Conservation (phyloP, 2,888 invertebrate species). For the Uloborus plumipes region DNA sequence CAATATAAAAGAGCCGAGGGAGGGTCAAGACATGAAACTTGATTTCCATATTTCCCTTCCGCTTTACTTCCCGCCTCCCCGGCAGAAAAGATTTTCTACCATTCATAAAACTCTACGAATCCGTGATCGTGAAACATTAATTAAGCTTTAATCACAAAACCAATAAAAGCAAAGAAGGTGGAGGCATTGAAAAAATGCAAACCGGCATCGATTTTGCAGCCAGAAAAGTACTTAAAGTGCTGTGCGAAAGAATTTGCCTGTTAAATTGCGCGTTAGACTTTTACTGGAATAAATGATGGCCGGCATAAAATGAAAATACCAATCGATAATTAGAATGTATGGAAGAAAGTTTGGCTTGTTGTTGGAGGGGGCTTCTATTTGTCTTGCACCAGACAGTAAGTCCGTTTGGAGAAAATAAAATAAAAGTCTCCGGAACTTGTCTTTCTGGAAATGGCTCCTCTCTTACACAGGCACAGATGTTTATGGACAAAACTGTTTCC, state of each 20-base stretch:
- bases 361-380: background rate
- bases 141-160: constrained; percentile 59
- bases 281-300: constrained; percentile 32
- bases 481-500: no score
- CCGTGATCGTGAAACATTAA: constrained; percentile 56
- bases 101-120: constrained; percentile 47
- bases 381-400: no score
- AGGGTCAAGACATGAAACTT: constrained; percentile 13
- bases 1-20: constrained; percentile 10
- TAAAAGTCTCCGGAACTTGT: no score
- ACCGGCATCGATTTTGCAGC: constrained; percentile 40
- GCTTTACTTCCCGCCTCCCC: background rate
- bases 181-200: constrained; percentile 7
- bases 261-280: constrained; percentile 54
- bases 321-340: constrained; percentile 35
- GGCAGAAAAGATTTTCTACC: constrained; percentile 18
- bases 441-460: no score
- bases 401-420: no score
- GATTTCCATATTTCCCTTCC: constrained; percentile 12
- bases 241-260: constrained; percentile 36
- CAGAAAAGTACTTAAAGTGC: constrained; percentile 22
- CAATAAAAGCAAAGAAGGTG: constrained; percentile 47
- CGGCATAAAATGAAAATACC: constrained; percentile 46
- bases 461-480: no score
- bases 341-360: constrained; percentile 19